phyloP scores from a whole-genome alignment of 2,888 invertebrate genomes.

The Parnassius smintheus region DNA sequence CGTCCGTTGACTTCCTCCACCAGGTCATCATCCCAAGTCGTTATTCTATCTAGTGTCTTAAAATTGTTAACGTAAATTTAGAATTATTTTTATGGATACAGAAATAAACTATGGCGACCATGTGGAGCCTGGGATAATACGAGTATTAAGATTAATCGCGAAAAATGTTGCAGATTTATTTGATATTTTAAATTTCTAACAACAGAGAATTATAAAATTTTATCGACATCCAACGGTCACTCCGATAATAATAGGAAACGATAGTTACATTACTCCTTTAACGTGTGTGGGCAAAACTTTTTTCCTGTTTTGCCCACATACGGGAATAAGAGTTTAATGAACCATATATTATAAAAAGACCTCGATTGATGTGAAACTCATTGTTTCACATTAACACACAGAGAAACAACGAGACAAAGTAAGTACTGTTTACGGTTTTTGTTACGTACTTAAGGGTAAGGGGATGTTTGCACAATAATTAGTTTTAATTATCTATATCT shows the following conservation, averaged over 20 bases:
- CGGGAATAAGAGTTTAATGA: slow-evolving; percentile 41
- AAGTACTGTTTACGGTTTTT: slow-evolving; percentile 2
- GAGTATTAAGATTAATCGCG: no score
- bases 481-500: slow-evolving; percentile 20
- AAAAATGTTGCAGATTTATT: no score
- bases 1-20: no score
- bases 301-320: slow-evolving; percentile 9
- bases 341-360: slow-evolving; percentile 29
- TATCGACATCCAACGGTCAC: neutral
- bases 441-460: slow-evolving; percentile 10
- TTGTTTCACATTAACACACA: neutral
- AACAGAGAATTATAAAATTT: no score
- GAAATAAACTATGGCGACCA: no score
- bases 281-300: neutral
- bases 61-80: no score
- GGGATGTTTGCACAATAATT: slow-evolving; percentile 11
- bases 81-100: no score
- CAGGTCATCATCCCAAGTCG: no score
- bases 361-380: neutral
- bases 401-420: neutral
- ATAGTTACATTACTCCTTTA: neutral
- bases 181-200: no score
- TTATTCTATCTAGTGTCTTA: no score
- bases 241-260: slow-evolving; percentile 3
- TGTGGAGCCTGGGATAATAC: no score